These are phyloP conservation scores for Leucophenga montana DNA, from an alignment of 2,888 invertebrate genomes.

Conservation along the genomic window DNA sequence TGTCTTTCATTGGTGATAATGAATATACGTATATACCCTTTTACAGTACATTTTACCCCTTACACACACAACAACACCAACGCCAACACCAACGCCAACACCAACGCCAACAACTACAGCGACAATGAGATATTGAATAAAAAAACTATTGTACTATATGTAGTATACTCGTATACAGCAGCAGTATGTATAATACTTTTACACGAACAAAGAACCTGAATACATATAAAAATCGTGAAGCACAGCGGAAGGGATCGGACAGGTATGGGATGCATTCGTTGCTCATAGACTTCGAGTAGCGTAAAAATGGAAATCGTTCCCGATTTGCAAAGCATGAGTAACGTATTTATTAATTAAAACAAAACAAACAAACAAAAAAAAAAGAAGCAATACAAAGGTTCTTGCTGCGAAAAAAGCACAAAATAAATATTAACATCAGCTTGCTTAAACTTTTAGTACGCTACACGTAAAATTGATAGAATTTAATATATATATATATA, in stretches of 20 bases:
- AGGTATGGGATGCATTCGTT: neutral
- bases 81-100: too few species aligned
- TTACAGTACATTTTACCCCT: too few species aligned
- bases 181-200: too few species aligned
- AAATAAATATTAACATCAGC: too few species aligned
- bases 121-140: neutral
- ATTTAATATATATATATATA: too few species aligned
- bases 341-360: constrained; percentile 47
- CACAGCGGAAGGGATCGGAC: neutral
- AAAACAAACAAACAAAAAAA: constrained; percentile 40
- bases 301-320: constrained; percentile 39
- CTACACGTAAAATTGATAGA: neutral
- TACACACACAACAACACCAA: too few species aligned
- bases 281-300: constrained; percentile 1
- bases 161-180: too few species aligned
- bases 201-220: neutral
- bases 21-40: too few species aligned
- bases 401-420: too few species aligned
- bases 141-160: neutral
- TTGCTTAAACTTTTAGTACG: too few species aligned
- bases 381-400: neutral
- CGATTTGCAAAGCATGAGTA: constrained; percentile 43
- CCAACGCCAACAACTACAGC: neutral
- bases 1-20: too few species aligned
- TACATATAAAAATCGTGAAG: neutral